Base-by-base conservation (phyloP, 2,113 vertebrate genomes). In the Sebastes schlegelii region DNA sequence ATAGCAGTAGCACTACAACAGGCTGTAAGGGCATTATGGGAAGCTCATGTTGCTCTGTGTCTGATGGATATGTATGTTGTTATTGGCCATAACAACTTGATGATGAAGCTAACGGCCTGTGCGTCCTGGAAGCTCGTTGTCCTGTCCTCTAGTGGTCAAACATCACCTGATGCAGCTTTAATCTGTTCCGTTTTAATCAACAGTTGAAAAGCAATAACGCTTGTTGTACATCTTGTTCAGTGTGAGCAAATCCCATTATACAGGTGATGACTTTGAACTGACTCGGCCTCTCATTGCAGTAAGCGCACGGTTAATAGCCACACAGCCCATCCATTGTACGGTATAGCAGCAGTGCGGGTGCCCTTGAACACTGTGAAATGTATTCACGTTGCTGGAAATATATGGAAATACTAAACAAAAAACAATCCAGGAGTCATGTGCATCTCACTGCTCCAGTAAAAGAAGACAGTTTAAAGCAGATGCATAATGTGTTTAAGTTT, bases 191-290 rank as follows among this genome's bases (percentile, higher is more conserved):
- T 45, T 82, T 73, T 77, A 34, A 54, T 85, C 52, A 84, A 77
- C 48, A 74, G 60, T 63, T 82, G 61, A 45, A 77, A 84, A 57
- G 49, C 69, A 74, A 71, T 86, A 21, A 72, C 68, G 72, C 23
- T 72, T 26, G 55, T 81, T 80, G 80, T 86, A 87, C 76, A 78
- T 91, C 74, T 83, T 80, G 60, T 84, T 75, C 68, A 78, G 48
- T 54, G 73, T 71, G 57, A 67, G 68, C 82, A 86, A 91, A 94
- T 92, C 67, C 72, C 61, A 74, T 91, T 90, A 85, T 69, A 61
- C 63, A n/a, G 46, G 62, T 62, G 78, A 67, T 80, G 90, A 93
- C 84, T 88, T 93, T 91, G 83, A 71, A 83, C 73, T 86, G 71
- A 57, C 79, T 86, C 9, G 8, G 71, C 74, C 77, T 87, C 45